These are phyloP conservation scores for Calidris pugnax DNA, from an alignment of 2,113 vertebrate genomes.

Conservation along the genomic window DNA sequence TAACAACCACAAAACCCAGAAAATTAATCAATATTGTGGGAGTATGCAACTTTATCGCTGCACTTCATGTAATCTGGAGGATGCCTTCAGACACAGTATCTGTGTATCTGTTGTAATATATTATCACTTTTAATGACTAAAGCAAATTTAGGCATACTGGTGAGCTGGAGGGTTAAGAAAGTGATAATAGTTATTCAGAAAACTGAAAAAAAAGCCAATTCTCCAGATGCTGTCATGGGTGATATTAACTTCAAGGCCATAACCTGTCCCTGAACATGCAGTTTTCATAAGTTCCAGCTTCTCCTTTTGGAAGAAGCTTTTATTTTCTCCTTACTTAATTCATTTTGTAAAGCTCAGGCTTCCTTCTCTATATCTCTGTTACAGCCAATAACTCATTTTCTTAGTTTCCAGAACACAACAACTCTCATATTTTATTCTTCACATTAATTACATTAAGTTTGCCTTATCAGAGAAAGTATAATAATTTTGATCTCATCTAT, in stretches of 20 bases:
- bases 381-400: neutral
- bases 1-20: neutral
- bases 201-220: neutral
- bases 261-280: neutral
- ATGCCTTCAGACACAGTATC: neutral
- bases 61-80: neutral
- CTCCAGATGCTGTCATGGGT: neutral
- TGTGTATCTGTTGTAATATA: neutral
- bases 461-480: neutral
- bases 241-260: neutral
- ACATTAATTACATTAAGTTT: neutral
- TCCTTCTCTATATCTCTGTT: neutral
- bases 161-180: neutral
- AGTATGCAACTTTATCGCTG: neutral
- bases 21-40: neutral
- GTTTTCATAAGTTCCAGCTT: neutral
- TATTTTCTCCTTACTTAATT: neutral
- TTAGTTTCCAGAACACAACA: neutral
- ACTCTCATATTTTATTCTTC: neutral
- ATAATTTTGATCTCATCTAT: neutral
- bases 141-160: neutral
- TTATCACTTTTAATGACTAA: neutral
- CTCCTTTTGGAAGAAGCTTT: neutral
- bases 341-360: neutral
- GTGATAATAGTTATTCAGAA: neutral